Conservation (phyloP, 2,888 invertebrate species). For the Thysanoteuthis rhombus region DNA sequence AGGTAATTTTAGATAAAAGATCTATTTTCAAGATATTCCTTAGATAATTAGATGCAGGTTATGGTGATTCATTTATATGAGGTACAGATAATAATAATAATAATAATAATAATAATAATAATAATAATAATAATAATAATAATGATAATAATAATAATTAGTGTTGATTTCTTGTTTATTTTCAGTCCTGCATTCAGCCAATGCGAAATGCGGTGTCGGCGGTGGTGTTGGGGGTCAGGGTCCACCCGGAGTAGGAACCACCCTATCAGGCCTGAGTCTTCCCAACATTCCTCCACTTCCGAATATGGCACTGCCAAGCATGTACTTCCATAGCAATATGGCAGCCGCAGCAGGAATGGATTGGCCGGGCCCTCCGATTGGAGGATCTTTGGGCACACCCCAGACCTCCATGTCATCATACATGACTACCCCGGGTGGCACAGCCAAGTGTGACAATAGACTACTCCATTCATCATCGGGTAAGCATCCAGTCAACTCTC, state of each 20-base stretch:
- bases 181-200: conserved; percentile 22
- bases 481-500: background rate
- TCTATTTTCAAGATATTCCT: no score
- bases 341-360: conserved; percentile 41
- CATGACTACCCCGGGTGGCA: conserved; percentile 1
- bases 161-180: background rate
- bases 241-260: background rate
- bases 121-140: no score
- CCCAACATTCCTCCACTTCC: conserved; percentile 46
- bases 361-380: conserved; percentile 51
- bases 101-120: no score
- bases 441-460: conserved; percentile 29
- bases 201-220: background rate
- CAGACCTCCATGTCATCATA: conserved; percentile 34
- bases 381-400: conserved; percentile 40
- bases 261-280: conserved; percentile 32
- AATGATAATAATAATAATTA: no score
- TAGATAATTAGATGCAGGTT: no score
- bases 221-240: background rate
- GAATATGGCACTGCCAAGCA: conserved; percentile 53
- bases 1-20: no score
- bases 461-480: conserved; percentile 27
- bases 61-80: no score
- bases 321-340: conserved; percentile 54
- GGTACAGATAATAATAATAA: no score